A percentile compares a stretch with the other conserved stretches of the same genome.
These are phyloP conservation scores for Sciurus niger DNA, from an alignment of 2,113 vertebrate species.

Conservation along the genomic window DNA sequence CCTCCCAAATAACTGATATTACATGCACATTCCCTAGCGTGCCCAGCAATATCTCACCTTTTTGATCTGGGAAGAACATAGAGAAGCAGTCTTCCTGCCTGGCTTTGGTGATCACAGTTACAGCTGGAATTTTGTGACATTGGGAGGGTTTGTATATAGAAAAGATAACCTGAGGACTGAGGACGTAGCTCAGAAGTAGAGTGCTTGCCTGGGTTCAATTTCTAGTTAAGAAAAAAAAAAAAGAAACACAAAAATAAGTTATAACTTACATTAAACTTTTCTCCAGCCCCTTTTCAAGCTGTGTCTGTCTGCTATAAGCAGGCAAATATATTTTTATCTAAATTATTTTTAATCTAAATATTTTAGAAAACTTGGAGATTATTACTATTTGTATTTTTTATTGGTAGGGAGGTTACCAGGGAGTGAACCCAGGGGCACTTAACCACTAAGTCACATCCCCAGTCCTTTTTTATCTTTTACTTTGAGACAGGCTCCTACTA, in stretches of 20 bases:
- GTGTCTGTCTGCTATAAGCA: not conserved
- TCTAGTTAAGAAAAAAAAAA: not conserved
- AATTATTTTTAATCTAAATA: conserved; percentile 33
- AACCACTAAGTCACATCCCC: too few relatives aligned
- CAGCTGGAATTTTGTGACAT: not conserved
- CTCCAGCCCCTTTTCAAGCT: not conserved
- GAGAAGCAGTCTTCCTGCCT: not conserved
- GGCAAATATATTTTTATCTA: conserved; percentile 28
- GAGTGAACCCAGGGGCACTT: too few relatives aligned
- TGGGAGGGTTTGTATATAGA: not conserved
- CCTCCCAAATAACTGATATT: too few relatives aligned
- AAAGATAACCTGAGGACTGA: not conserved
- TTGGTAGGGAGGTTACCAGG: too few relatives aligned
- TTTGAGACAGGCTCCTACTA: too few relatives aligned
- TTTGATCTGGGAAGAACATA: not conserved
- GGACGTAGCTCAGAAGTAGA: too few relatives aligned
- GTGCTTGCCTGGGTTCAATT: too few relatives aligned
- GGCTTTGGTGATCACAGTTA: not conserved
- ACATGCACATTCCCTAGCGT: too few relatives aligned
- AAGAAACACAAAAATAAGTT: not conserved
- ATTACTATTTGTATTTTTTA: not conserved
- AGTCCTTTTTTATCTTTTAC: too few relatives aligned
- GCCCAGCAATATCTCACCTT: not conserved
- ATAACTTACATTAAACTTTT: not conserved
- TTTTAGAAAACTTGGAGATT: conserved; percentile 19